Percentiles rank a stretch among this genome's conserved stretches.
Conservation (phyloP, 2,797 vertebrate species). For the Apogon hyalosoma region DNA sequence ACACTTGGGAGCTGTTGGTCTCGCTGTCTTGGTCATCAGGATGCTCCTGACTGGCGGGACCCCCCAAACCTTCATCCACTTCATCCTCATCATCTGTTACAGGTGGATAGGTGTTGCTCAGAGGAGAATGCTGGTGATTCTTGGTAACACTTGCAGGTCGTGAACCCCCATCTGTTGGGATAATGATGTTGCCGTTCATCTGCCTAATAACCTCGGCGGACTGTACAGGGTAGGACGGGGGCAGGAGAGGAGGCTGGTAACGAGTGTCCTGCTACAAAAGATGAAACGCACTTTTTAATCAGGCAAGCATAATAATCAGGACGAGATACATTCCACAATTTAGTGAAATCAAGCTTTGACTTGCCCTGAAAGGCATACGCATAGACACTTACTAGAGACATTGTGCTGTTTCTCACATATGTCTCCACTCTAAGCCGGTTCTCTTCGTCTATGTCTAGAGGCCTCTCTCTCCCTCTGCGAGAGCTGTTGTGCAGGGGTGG, state of each 20-base stretch:
- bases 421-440: constrained; percentile 74
- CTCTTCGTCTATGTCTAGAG: constrained; percentile 60
- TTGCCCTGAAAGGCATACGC: constrained; percentile 18
- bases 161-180: constrained; percentile 57
- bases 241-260: constrained; percentile 76
- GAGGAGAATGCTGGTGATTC: constrained; percentile 59
- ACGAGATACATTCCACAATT: constrained; percentile 34
- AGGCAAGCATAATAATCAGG: constrained; percentile 22
- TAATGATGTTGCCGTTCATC: constrained; percentile 70
- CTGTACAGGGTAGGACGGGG: constrained; percentile 62
- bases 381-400: constrained; percentile 73
- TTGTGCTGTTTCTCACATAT: constrained; percentile 71
- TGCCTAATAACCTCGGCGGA: constrained; percentile 66
- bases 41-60: constrained; percentile 75
- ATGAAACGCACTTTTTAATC: constrained; percentile 1
- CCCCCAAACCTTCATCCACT: constrained; percentile 77
- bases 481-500: constrained; percentile 80
- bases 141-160: constrained; percentile 54
- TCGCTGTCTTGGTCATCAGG: constrained; percentile 83
- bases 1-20: constrained; percentile 86
- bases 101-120: constrained; percentile 61
- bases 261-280: constrained; percentile 65
- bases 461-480: constrained; percentile 69
- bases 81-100: constrained; percentile 79
- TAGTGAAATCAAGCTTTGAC: constrained; percentile 44